These are phyloP conservation scores for Hippoglossus hippoglossus DNA, from an alignment of 2,797 vertebrate genomes.

Conservation along the genomic window DNA sequence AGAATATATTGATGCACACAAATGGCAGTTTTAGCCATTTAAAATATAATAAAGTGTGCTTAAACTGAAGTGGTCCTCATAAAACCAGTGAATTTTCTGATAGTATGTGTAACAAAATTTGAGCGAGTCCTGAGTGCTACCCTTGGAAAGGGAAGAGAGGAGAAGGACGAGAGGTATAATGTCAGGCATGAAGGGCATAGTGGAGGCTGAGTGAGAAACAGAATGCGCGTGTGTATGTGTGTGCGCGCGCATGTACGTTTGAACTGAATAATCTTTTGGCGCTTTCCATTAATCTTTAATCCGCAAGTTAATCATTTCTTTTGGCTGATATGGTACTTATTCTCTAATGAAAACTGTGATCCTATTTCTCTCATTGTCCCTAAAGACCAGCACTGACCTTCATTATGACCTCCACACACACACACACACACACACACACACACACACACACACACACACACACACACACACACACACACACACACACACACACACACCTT, in stretches of 20 bases:
- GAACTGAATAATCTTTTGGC: conserved; percentile 37
- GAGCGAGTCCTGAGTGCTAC: no score
- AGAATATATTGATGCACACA: no score
- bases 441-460: no score
- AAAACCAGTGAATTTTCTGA: no score
- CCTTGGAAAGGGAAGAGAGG: background rate
- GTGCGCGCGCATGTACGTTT: background rate
- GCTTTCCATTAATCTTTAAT: conserved; percentile 54
- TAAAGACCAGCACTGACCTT: conserved; percentile 33
- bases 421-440: background rate
- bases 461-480: conserved; percentile 11
- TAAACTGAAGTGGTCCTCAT: no score
- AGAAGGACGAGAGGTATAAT: background rate
- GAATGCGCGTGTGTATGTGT: background rate
- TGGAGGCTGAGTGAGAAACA: background rate
- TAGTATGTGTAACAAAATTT: no score
- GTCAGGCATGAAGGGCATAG: background rate
- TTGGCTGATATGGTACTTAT: conserved; percentile 17
- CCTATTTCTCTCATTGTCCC: conserved; percentile 46
- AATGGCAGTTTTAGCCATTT: no score
- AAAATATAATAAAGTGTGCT: no score
- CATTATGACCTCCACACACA: conserved; percentile 28
- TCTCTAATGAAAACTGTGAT: conserved; percentile 59
- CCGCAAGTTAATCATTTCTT: conserved; percentile 38
- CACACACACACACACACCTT: no score